Conservation (phyloP, 2,888 invertebrate genomes). For the Campopleginae sp. region DNA sequence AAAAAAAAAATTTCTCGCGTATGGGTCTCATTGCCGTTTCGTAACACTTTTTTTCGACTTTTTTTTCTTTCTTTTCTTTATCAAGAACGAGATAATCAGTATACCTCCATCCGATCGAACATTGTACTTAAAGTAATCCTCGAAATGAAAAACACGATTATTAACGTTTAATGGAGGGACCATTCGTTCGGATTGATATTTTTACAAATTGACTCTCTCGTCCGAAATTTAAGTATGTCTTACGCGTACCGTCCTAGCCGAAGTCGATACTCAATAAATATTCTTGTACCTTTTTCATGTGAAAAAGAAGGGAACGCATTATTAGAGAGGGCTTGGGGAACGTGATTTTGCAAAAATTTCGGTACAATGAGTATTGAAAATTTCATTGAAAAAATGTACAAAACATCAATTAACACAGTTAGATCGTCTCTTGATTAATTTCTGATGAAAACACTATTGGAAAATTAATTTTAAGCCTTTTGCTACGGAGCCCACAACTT, state of each 20-base stretch:
- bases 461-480: background rate
- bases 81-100: constrained; percentile 29
- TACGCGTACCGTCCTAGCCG: constrained; percentile 15
- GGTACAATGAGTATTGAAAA: background rate
- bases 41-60: constrained; percentile 14
- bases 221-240: constrained; percentile 18
- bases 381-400: background rate
- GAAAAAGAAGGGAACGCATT: background rate
- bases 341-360: background rate
- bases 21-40: constrained; percentile 7
- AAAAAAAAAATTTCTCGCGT: constrained; percentile 16
- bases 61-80: constrained; percentile 9
- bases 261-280: background rate
- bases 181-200: constrained; percentile 54
- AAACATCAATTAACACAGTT: background rate
- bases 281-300: background rate
- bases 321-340: background rate
- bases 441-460: background rate
- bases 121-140: constrained; percentile 74
- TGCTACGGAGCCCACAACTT: background rate
- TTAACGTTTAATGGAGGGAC: constrained; percentile 62
- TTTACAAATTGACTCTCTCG: constrained; percentile 24
- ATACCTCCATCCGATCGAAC: constrained; percentile 63
- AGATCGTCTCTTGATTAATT: background rate
- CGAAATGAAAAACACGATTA: constrained; percentile 48